Percentiles rank a stretch among this genome's conserved stretches.
phyloP scores from a whole-genome alignment of 1,140 invertebrate genomes.

The Cotesia vestalis region DNA sequence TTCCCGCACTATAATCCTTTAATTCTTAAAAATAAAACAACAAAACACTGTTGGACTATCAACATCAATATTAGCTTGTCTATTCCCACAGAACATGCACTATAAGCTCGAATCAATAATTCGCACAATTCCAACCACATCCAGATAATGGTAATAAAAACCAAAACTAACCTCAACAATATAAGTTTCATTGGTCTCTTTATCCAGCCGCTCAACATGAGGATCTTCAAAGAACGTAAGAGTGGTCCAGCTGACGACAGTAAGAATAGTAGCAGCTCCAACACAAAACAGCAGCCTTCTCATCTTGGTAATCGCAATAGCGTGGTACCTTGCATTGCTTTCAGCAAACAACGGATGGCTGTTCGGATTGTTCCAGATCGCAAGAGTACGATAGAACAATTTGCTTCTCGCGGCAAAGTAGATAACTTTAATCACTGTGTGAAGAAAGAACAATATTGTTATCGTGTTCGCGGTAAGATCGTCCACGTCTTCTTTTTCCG shows the following conservation, averaged over 20 bases:
- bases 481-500: slow-evolving; percentile 80
- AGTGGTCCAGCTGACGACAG: slow-evolving; percentile 74
- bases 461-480: slow-evolving; percentile 83
- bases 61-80: too few species aligned
- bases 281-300: slow-evolving; percentile 75
- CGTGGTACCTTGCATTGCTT: slow-evolving; percentile 79
- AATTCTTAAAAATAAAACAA: too few species aligned
- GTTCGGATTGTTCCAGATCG: slow-evolving; percentile 83
- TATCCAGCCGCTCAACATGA: slow-evolving; percentile 72
- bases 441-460: slow-evolving; percentile 81
- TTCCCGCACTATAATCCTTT: too few species aligned
- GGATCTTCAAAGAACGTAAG: slow-evolving; percentile 83
- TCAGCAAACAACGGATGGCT: slow-evolving; percentile 85
- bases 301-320: slow-evolving; percentile 79
- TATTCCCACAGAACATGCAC: too few species aligned
- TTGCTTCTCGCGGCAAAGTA: slow-evolving; percentile 79
- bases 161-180: slow-evolving; percentile 65
- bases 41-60: too few species aligned
- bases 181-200: slow-evolving; percentile 77
- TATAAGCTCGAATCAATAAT: too few species aligned
- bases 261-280: slow-evolving; percentile 69
- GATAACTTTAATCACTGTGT: slow-evolving; percentile 77
- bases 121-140: not conserved
- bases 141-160: not conserved
- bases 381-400: slow-evolving; percentile 78